Conservation (phyloP, 2,888 invertebrate genomes). For the Erebia epiphron region DNA sequence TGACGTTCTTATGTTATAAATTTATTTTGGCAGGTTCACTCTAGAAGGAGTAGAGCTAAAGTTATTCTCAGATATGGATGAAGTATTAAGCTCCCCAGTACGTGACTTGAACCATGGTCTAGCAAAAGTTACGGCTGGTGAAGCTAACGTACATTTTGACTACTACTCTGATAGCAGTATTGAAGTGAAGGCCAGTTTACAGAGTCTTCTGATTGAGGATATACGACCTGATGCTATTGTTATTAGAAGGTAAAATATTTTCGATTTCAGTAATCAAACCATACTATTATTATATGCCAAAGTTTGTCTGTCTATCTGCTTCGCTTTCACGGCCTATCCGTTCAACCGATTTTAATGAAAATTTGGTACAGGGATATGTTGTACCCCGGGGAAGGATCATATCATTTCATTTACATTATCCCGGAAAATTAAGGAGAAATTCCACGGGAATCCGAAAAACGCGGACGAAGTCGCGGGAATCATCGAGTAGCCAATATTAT, state of each 20-base stretch:
- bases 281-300: too few relatives aligned
- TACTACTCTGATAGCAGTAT: slow-evolving; percentile 87
- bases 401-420: too few relatives aligned
- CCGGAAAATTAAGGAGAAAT: too few relatives aligned
- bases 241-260: slow-evolving; percentile 81
- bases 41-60: slow-evolving; percentile 88
- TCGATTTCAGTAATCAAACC: background rate
- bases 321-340: too few relatives aligned
- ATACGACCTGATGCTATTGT: slow-evolving; percentile 86
- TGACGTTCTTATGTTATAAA: background rate
- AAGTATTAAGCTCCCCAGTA: slow-evolving; percentile 89
- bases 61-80: slow-evolving; percentile 89
- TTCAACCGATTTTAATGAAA: too few relatives aligned
- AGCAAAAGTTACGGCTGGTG: slow-evolving; percentile 87
- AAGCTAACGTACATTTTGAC: slow-evolving; percentile 84
- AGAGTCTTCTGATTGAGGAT: slow-evolving; percentile 87
- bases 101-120: slow-evolving; percentile 88
- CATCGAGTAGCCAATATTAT: too few relatives aligned
- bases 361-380: too few relatives aligned
- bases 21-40: slow-evolving; percentile 71
- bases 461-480: too few relatives aligned
- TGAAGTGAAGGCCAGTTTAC: slow-evolving; percentile 87
- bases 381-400: too few relatives aligned
- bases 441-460: too few relatives aligned
- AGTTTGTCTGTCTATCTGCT: too few relatives aligned